Conservation (phyloP, 2,888 invertebrate species). For the Hartigia nigra region DNA sequence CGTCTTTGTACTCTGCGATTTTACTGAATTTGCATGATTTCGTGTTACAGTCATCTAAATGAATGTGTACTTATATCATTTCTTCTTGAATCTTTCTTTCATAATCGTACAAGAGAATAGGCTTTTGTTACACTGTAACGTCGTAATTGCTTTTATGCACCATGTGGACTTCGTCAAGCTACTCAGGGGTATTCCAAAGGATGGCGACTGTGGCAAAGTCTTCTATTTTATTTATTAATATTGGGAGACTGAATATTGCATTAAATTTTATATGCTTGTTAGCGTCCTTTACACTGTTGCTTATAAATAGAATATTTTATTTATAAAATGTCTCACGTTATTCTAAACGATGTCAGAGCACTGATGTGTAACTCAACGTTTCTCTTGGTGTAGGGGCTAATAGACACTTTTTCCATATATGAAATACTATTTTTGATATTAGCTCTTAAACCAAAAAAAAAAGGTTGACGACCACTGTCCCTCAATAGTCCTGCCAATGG, state of each 20-base stretch:
- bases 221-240: background rate
- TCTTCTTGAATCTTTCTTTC: background rate
- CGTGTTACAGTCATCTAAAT: background rate
- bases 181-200: background rate
- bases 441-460: background rate
- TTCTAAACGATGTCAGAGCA: background rate
- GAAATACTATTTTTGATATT: background rate
- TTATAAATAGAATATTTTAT: background rate
- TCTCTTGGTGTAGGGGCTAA: background rate
- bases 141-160: background rate
- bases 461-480: background rate
- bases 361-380: background rate
- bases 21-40: background rate
- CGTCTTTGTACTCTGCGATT: background rate
- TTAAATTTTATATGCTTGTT: background rate
- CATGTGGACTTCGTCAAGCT: background rate
- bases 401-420: background rate
- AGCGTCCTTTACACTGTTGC: background rate
- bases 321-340: background rate
- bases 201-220: background rate
- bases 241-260: background rate
- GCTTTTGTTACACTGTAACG: background rate
- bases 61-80: background rate
- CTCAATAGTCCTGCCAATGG: background rate
- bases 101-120: background rate